phyloP scores from a whole-genome alignment of 1,140 invertebrate genomes.

The Drosophila oshimai region DNA sequence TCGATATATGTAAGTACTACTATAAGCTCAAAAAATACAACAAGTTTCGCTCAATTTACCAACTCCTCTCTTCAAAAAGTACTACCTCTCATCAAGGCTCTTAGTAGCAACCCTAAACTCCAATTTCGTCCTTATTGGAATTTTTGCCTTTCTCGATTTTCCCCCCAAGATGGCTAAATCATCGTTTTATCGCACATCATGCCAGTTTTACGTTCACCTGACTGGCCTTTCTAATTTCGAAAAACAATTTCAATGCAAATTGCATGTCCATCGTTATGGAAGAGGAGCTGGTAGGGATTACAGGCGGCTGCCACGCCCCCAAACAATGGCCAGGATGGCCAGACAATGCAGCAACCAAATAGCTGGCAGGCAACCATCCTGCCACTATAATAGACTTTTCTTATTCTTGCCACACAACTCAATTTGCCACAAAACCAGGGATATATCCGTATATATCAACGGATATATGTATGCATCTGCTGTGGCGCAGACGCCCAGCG shows the following conservation, averaged over 20 bases:
- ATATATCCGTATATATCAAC: neutral
- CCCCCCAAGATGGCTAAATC: neutral
- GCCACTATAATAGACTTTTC: slow-evolving; percentile 77
- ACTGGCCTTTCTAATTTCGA: slow-evolving; percentile 73
- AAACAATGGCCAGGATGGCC: slow-evolving; percentile 60
- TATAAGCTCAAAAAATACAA: too few relatives aligned
- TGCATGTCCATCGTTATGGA: slow-evolving; percentile 41
- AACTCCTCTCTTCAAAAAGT: neutral
- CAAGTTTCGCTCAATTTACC: neutral
- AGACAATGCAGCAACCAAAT: slow-evolving; percentile 69
- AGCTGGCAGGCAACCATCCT: slow-evolving; percentile 64
- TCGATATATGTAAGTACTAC: too few relatives aligned
- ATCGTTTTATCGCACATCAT: slow-evolving; percentile 14
- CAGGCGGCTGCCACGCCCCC: slow-evolving; percentile 30
- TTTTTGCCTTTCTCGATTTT: slow-evolving; percentile 11
- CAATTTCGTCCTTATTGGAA: neutral
- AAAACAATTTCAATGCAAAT: slow-evolving; percentile 75
- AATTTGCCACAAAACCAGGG: slow-evolving; percentile 49
- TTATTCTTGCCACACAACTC: slow-evolving; percentile 79
- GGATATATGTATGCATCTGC: slow-evolving; percentile 33
- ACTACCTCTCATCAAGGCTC: neutral
- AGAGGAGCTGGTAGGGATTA: slow-evolving; percentile 9
- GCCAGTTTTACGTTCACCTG: slow-evolving; percentile 31
- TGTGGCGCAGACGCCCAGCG: slow-evolving; percentile 67
- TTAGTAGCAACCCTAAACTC: neutral